Base-by-base conservation (phyloP, 2,797 vertebrate species). In the Phyllotis vaccarum region DNA sequence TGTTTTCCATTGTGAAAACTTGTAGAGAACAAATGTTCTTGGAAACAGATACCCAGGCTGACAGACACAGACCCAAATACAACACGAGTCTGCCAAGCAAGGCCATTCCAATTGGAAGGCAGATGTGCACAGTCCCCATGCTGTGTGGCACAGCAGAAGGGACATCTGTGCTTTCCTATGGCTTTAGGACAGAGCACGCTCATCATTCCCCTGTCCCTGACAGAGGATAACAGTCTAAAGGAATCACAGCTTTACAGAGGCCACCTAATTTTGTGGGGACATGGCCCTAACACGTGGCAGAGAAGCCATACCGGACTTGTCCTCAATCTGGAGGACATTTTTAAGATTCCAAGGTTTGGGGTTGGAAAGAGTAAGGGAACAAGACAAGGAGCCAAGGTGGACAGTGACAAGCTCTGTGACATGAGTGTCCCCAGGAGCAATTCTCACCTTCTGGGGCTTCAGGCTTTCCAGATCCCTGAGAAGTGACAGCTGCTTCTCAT, bases 381-480 rank as follows among this genome's bases (percentile, higher is more conserved):
- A 37, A 70, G 40, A 60, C 4, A 52, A 49, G 43, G 49, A 62
- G 22, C 80, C 0, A 0, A 34, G 24, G 37, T 34, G 0, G 21
- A 27, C 21, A 6, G 70, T 74, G 37, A 74, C 40, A 7, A 62
- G 40, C 0, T 1, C 31, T 0, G 9, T 9, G 46, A n/a, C 27
- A 31, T 13, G 13, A 10, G 0, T 29, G 31, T 16, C 64, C 89
- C 93, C 24, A 7, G 5, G 2, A 14, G 27, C n/a, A 3, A 19
- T n/a, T 78, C 98, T 98, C 97, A 99, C 98, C 98, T 99, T 98
- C 80, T 98, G 96, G 64, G 98, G 97, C 29, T 92, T 88, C 93
- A 83, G 92, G 93, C 92, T 40, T 0, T 95, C 97, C 95, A 99
- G 97, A 3, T 64, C 80, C 93, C 86, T 92, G 8, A 99, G 97